Conservation (phyloP, 2,888 invertebrate species). For the Hetaerina titia region DNA sequence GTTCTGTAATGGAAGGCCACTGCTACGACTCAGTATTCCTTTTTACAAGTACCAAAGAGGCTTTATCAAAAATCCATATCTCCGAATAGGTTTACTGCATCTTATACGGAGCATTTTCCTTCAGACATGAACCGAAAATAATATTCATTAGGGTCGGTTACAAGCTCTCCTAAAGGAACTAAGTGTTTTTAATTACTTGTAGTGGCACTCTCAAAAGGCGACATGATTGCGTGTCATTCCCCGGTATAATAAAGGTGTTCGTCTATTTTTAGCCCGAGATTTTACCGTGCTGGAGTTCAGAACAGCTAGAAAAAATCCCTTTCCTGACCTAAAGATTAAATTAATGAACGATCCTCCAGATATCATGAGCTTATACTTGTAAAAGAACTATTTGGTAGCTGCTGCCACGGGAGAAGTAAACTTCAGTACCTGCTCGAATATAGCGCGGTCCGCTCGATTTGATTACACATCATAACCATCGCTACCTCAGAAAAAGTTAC, state of each 20-base stretch:
- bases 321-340: neutral
- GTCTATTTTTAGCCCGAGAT: neutral
- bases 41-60: too few species aligned
- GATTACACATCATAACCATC: too few species aligned
- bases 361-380: neutral
- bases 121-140: neutral
- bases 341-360: neutral
- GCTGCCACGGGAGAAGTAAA: too few species aligned
- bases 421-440: too few species aligned
- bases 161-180: neutral
- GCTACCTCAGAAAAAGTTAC: too few species aligned
- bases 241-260: neutral
- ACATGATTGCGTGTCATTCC: neutral
- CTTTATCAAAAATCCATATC: too few species aligned
- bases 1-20: too few species aligned
- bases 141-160: neutral
- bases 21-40: too few species aligned
- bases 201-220: neutral
- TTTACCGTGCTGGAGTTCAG: neutral
- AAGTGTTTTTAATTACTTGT: neutral
- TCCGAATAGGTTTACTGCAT: too few species aligned
- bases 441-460: too few species aligned
- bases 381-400: too few species aligned
- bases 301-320: neutral
- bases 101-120: neutral